Conservation (phyloP, 2,113 vertebrate genomes). For the Rhea americana region DNA sequence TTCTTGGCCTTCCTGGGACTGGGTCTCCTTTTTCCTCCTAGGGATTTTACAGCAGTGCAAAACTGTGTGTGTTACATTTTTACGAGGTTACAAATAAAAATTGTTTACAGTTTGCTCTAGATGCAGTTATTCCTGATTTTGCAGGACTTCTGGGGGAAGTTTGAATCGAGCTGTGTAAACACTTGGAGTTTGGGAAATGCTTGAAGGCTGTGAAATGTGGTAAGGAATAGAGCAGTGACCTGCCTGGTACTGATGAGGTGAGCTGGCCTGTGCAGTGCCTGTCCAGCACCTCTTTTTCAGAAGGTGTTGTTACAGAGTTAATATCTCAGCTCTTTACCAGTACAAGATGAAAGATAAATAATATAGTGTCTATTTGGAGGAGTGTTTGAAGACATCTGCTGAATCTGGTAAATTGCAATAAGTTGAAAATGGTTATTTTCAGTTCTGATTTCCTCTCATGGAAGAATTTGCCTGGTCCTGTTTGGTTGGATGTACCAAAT, state of each 20-base stretch:
- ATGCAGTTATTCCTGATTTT: neutral
- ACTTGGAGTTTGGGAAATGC: neutral
- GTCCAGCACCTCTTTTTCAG: neutral
- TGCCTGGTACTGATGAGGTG: neutral
- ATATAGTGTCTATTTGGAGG: neutral
- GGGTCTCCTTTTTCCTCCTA: neutral
- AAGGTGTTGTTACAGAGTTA: neutral
- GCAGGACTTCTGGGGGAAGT: neutral
- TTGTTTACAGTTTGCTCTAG: neutral
- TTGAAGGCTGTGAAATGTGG: neutral
- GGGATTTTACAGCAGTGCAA: neutral
- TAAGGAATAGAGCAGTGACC: neutral
- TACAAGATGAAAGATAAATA: no score
- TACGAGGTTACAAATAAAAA: neutral
- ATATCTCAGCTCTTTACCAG: neutral
- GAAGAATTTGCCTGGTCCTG: neutral
- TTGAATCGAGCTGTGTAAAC: neutral
- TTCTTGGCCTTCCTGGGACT: neutral
- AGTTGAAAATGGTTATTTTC: slow-evolving; percentile 9
- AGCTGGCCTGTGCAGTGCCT: neutral
- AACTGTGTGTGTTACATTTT: neutral
- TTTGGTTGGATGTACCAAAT: neutral
- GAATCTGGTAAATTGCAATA: neutral
- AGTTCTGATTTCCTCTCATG: neutral
- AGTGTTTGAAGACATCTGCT: slow-evolving; percentile 4